Evolutionary conservation across 2,888 invertebrate species (phyloP).

Genomic region (Steinernema hermaphroditum): DNA sequence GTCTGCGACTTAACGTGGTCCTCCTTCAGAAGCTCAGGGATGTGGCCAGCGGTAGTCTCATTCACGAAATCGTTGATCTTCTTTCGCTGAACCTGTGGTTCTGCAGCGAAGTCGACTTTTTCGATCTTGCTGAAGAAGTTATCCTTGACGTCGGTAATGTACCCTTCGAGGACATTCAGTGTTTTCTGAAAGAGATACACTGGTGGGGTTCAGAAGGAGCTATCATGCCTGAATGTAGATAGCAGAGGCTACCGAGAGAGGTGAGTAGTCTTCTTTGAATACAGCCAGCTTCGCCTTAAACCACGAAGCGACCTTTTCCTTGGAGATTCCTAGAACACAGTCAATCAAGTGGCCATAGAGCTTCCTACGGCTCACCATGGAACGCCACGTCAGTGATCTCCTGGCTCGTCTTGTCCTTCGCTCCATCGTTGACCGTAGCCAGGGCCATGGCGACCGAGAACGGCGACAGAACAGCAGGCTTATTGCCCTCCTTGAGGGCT

Average conservation of each 20-base stretch:
- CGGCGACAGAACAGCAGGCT: slow-evolving; percentile 7
- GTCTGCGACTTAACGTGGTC: not conserved
- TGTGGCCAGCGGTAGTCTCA: not conserved
- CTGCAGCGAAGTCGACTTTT: not conserved
- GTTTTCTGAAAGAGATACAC: not conserved
- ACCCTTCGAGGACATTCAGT: not conserved
- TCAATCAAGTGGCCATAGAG: too few relatives aligned
- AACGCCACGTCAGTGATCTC: slow-evolving; percentile 18
- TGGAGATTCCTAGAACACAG: slow-evolving; percentile 10
- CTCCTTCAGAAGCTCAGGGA: not conserved
- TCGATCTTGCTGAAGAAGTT: slow-evolving; percentile 2
- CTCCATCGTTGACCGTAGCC: slow-evolving; percentile 2
- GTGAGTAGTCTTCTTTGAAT: not conserved
- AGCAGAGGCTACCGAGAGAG: not conserved
- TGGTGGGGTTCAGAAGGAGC: not conserved
- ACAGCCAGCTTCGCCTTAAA: not conserved
- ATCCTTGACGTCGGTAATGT: not conserved
- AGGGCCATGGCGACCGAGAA: slow-evolving; percentile 15
- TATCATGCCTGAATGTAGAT: not conserved
- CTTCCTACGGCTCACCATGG: not conserved
- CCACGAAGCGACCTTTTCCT: not conserved
- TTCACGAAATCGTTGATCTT: slow-evolving; percentile 20
- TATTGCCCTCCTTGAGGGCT: too few relatives aligned
- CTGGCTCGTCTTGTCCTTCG: slow-evolving; percentile 13
- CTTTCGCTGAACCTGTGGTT: not conserved